phyloP scores from a whole-genome alignment of 2,113 vertebrate species.

The Corythoichthys intestinalis region DNA sequence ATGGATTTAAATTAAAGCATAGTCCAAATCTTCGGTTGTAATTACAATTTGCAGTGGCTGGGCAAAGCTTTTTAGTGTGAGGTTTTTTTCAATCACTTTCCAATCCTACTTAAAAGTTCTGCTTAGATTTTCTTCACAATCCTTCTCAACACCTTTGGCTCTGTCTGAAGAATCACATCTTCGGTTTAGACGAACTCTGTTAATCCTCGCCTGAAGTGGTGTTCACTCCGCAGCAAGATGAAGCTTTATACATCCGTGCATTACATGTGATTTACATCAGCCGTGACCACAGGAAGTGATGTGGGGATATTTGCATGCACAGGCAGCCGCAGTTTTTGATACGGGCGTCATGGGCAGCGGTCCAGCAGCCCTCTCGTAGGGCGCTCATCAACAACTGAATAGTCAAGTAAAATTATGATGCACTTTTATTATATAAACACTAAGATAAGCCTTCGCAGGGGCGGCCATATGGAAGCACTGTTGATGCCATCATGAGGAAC shows the following conservation, averaged over 20 bases:
- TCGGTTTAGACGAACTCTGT: conserved; percentile 25
- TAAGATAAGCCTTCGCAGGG: no score
- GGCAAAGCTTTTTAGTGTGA: neutral
- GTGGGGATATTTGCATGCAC: conserved; percentile 45
- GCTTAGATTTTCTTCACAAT: neutral
- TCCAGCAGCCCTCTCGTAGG: no score
- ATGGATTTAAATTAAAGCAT: conserved; percentile 22
- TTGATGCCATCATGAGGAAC: no score
- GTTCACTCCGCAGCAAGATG: conserved; percentile 24
- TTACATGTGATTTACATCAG: conserved; percentile 52
- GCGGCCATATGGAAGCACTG: no score
- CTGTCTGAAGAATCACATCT: conserved; percentile 29
- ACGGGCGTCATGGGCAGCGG: no score
- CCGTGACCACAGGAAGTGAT: conserved; percentile 38
- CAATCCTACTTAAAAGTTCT: conserved; percentile 18
- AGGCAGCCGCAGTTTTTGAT: neutral
- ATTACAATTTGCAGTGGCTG: conserved; percentile 1
- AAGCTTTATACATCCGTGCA: conserved; percentile 14
- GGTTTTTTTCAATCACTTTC: neutral
- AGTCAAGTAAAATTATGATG: no score
- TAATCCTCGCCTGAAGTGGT: conserved; percentile 39
- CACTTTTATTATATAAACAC: no score
- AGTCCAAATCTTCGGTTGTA: conserved; percentile 5
- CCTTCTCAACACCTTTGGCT: conserved; percentile 19
- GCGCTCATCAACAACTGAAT: no score